Evolutionary conservation across 1,140 invertebrate species (phyloP), one percentile per base, ranked within the genome.

Genomic region (Halictus rubicundus): DNA sequence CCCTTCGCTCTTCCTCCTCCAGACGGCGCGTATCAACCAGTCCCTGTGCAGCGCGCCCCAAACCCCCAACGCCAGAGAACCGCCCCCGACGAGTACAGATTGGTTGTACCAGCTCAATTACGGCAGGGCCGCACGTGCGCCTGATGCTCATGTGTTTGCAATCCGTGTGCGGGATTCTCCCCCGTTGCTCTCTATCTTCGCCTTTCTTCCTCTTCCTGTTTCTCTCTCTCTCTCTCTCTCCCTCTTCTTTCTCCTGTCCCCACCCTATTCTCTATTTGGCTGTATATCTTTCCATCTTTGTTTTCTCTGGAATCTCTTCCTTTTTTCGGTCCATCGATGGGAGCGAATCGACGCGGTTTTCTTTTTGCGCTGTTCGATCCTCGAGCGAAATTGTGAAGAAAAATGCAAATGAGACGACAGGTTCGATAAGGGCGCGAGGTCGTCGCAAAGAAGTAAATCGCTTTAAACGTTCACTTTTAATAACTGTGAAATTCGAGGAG

Each of bases 11-110:
- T 63, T 54, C 65, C 39, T 71, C 70, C 60, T 74, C 70, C 78
- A 69, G 79, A 79, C 70, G 79, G 60, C 57, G 27, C 72, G 59
- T 66, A 39, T 49, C 78, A 83, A 66, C 78, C 81, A 80, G 73
- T 82, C 66, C 14, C 65, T 68, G 81, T 60, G 60, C 73, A 42
- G 71, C 49, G 0, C 19, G 66, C 80, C 39, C 83, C 80, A 81
- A 85, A 68, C 72, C 66, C 71, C 69, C 27, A 32, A 52, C 83
- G 70, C 9, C 78, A 66, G 81, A 87, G 92, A 90, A 89, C 90
- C 92, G 92, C 92, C 92, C 89, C 90, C 87, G 75, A 86, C 78
- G 85, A 82, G 76, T 80, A 80, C 83, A 92, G 92, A 93, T 93
- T 93, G 92, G 92, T 75, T 85, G 89, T 21, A 57, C 27, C 46